Percentiles rank a stretch among this genome's conserved stretches.
These are phyloP conservation scores for Dallia pectoralis DNA, from an alignment of 2,797 vertebrate genomes.

Conservation along the genomic window DNA sequence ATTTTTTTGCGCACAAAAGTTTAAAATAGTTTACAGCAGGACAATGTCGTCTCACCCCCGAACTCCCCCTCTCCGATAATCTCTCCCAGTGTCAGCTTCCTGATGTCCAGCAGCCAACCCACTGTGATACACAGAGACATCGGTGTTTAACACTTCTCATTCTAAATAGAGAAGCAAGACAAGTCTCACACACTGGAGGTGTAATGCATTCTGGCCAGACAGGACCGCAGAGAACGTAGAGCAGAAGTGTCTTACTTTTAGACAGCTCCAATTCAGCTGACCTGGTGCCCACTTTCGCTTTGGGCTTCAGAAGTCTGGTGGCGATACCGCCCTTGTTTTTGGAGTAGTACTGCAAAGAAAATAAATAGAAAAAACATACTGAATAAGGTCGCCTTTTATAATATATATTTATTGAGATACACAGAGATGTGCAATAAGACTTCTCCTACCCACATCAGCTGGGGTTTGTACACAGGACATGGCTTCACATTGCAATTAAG, in stretches of 20 bases:
- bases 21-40: background rate
- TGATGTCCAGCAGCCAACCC: slow-evolving; percentile 87
- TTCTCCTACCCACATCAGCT: background rate
- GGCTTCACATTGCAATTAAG: background rate
- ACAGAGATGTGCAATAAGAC: background rate
- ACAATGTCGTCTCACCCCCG: slow-evolving; percentile 74
- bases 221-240: background rate
- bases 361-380: background rate
- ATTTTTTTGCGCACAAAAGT: background rate
- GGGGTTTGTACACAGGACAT: background rate
- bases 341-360: slow-evolving; percentile 79
- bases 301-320: slow-evolving; percentile 84
- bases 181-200: slow-evolving; percentile 10
- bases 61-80: slow-evolving; percentile 89
- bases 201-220: no score
- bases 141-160: background rate
- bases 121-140: slow-evolving; percentile 60
- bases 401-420: no score
- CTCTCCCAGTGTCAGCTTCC: slow-evolving; percentile 77
- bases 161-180: background rate
- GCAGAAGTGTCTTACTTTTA: slow-evolving; percentile 73
- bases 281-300: slow-evolving; percentile 82
- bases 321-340: slow-evolving; percentile 83
- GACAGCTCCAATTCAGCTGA: slow-evolving; percentile 85
- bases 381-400: background rate